Percentiles rank a stretch among this genome's conserved stretches.
Conservation (phyloP, 2,113 vertebrate species). For the Salminus brasiliensis region DNA sequence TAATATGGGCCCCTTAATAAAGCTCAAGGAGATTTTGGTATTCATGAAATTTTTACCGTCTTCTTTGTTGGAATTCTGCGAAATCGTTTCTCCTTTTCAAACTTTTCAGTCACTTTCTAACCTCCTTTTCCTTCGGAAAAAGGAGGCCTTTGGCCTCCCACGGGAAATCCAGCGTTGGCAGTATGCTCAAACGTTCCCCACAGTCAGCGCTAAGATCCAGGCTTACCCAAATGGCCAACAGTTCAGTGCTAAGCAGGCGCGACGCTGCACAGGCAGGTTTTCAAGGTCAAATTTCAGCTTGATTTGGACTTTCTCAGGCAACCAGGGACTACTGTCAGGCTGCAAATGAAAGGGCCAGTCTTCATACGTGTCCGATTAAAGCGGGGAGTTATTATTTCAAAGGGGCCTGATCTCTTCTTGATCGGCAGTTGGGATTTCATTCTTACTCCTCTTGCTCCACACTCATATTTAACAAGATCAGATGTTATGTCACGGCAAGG, state of each 20-base stretch:
- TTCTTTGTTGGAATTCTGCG: background rate
- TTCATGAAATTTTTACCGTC: background rate
- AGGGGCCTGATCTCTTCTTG: conserved; percentile 55
- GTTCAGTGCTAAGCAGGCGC: background rate
- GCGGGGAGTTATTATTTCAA: conserved; percentile 34
- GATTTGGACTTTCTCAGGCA: background rate
- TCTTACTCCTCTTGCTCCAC: conserved; percentile 17
- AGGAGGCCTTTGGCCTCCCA: conserved; percentile 14
- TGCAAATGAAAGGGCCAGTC: conserved; percentile 36
- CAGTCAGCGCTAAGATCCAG: background rate
- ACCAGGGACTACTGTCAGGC: conserved; percentile 13
- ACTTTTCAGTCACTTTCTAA: background rate
- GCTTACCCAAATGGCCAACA: conserved; percentile 7
- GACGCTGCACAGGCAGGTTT: background rate
- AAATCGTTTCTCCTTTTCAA: background rate
- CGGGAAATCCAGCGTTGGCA: conserved; percentile 22
- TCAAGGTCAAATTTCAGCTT: conserved; percentile 26
- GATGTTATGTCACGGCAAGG: conserved; percentile 72
- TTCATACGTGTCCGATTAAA: conserved; percentile 59
- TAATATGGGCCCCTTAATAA: too few species aligned
- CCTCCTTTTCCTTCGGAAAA: background rate
- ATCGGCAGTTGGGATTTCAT: conserved; percentile 56
- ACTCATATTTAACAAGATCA: conserved; percentile 62
- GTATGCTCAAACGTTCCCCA: conserved; percentile 6
- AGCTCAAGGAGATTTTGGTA: background rate